Evolutionary conservation across 1,140 invertebrate genomes (phyloP), one percentile per base, ranked within the genome.

Genomic region (Papilio aristodemus): DNA sequence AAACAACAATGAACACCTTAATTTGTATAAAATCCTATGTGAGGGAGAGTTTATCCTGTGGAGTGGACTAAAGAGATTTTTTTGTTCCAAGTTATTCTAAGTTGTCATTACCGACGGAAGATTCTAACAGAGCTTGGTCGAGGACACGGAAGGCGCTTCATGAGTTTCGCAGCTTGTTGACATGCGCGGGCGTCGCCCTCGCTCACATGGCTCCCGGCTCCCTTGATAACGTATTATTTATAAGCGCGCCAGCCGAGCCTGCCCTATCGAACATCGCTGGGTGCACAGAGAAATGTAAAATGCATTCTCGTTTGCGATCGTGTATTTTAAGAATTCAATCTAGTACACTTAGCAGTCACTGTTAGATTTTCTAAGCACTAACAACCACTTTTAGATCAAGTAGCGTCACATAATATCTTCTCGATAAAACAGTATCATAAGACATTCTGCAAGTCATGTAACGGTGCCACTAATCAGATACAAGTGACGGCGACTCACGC

Each of bases 161-260:
- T 10, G 11, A 22, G 46, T 50, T 50, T 50, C 19, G 46, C 46
- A 50, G 19, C 46, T 19, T 50, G 46, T 50, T 50, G 17, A 46
- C 19, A 50, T 10, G 10, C 11, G 46, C 46, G 46, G 46, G 9
- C 46, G 19, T 50, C 46, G 46, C 17, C 19, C 46, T 22, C 19
- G 46, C 19, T 13, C 46, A 8, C 8, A 8, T 14, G 14, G 41
- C 41, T 6, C 41, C n/a, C 41, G 14, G n/a, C 41, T 3, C 41
- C n/a, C 43, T 50, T 50, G 46, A 50, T 50, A 50, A 50, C 17
- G 46, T 17, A 8, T 19, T 50, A 50, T 50, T 50, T 50, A 50
- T 50, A 50, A 17, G 17, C 9, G 9, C 17, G 8, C 46, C 46
- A 50, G 46, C 19, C 46, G 22, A 17, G 46, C 46, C 46, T 50